Percentiles rank a stretch among this genome's conserved stretches.
Evolutionary conservation across 2,797 vertebrate species (phyloP).

Genomic region (Gobio occitaniae): DNA sequence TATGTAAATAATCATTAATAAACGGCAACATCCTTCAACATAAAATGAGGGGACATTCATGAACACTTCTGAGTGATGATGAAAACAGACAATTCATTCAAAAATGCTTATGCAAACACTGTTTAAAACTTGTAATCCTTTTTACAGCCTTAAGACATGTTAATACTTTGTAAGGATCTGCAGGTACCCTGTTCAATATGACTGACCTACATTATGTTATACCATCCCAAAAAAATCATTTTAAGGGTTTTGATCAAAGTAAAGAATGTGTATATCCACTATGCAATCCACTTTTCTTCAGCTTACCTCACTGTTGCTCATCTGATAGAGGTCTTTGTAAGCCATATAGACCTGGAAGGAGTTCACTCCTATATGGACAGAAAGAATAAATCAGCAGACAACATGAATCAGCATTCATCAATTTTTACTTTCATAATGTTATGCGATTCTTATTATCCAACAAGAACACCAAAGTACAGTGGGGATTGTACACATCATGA

Average conservation of each 20-base stretch:
- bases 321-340: conserved; percentile 97
- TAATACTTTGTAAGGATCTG: neutral
- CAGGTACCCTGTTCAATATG: neutral
- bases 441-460: neutral
- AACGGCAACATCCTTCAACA: neutral
- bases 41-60: neutral
- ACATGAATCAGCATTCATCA: neutral
- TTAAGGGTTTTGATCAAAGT: neutral
- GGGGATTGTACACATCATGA: no score
- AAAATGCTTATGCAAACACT: neutral
- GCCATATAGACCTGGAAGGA: conserved; percentile 99
- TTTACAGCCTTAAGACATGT: neutral
- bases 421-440: neutral
- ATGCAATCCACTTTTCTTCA: neutral
- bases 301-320: conserved; percentile 95
- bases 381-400: neutral
- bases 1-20: neutral
- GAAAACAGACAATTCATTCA: neutral
- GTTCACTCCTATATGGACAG: conserved; percentile 83
- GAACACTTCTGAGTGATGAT: neutral
- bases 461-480: neutral
- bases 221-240: no score
- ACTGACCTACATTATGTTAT: neutral
- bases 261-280: neutral
- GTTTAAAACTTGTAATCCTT: neutral